Base-by-base conservation (phyloP, 2,113 vertebrate genomes). In the Phaethornis superciliosus region DNA sequence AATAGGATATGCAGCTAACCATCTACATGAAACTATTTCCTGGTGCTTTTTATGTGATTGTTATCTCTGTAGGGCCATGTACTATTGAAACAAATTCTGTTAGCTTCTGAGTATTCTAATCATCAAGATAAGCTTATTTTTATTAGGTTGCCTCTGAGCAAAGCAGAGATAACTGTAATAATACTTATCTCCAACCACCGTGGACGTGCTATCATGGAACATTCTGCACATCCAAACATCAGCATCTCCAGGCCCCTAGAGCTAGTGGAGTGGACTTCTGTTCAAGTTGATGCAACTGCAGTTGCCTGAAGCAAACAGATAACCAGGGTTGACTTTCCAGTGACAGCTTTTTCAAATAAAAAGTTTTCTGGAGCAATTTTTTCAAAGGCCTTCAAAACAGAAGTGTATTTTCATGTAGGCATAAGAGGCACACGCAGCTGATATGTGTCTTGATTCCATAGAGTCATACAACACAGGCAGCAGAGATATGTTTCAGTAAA, bases 131-230 rank as follows among this genome's bases (percentile, higher is more conserved):
- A 86, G 59, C 24, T 47, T 63, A 30, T 14, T 88, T 46, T 42
- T 46, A 32, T 68, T 62, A 42, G 49, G 15, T 23, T 63, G 30
- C 24, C 44, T 60, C 26, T 78, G 65, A 67, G 30, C 13, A 59
- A 46, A 67, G 60, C 27, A 47, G 47, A 52, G 15, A 11, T 60
- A 46, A 30, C 44, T 33, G 0, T 5, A 55, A 10, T 52, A 20
- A 10, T 52, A 20, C 15, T 81, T 55, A 7, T 12, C 33, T 88
- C 44, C 24, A 54, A n/a, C 12, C 12, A 2, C 35, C 26, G 10
- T 28, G 44, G 7, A 3, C 1, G 12, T 10, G 19, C 35, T 3
- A 1, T 28, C 17, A 3, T 4, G 22, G 11, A 40, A 40, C 40
- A 40, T 12, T 11, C 40, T 12, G 11, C 40, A 40, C 40, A 40